Base-by-base conservation (phyloP, 2,888 invertebrate genomes). In the Lasioglossum morio region DNA sequence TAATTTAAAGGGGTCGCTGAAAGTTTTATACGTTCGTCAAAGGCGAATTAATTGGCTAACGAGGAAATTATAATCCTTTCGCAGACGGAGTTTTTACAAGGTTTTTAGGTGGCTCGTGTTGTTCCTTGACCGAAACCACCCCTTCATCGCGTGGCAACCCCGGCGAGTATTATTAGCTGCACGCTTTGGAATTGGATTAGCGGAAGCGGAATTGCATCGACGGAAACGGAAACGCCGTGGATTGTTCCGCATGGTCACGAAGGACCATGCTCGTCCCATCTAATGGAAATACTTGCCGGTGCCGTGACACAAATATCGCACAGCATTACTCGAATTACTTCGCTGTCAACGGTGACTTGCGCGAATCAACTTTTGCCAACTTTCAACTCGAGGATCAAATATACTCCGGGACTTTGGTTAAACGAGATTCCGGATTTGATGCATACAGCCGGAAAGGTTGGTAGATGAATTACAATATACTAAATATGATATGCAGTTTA, bases 111-210 rank as follows among this genome's bases (percentile, higher is more conserved):
- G 48, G 30, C 27, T n/a, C 72, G 16, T 53, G 53, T 53, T 75
- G 37, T 77, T 89, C 79, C 72, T 83, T 82, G 57, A 63, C 76
- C 43, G 77, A 53, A 73, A n/a, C 81, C 79, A 79, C 88, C 72
- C 87, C 87, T 43, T 90, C 90, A 92, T 92, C 91, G 91, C 92
- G 91, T 92, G 92, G 88, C 86, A 85, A 78, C 88, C 88, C 86
- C 86, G 87, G 84, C 82, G 82, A 81, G 90, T 92, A 92, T 93
- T 92, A 93, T 93, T 93, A 93, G 87, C 93, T 92, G 93, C 93
- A 93, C 93, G 92, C 92, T 90, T 82, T 84, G 87, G 84, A 86
- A 88, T 81, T 80, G 92, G 87, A 93, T 92, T 91, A 93, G 89
- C 93, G 92, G 91, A 92, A 92, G 83, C 88, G 85, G 87, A 89